Evolutionary conservation across 2,888 invertebrate genomes (phyloP).

Genomic region (Tortricodes alternella): DNA sequence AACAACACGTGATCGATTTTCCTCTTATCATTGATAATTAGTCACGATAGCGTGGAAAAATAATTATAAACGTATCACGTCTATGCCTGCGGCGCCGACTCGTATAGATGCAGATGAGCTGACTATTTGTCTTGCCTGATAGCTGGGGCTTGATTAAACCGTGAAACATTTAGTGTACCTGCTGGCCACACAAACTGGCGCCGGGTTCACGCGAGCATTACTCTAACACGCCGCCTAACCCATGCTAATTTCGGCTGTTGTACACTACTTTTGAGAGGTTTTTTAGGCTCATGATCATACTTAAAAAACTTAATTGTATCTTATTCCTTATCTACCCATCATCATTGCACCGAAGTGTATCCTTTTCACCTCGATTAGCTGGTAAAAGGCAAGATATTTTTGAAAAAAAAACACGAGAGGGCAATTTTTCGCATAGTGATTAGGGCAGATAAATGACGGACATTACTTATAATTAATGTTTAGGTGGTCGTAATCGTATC

Average conservation of each 20-base stretch:
- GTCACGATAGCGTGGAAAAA: constrained; percentile 44
- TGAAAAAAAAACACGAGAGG: constrained; percentile 39
- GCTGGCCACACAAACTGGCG: constrained; percentile 41
- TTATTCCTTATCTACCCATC: too few relatives aligned
- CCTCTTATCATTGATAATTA: not conserved
- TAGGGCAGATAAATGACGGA: constrained; percentile 81
- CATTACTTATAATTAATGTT: constrained; percentile 83
- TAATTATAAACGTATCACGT: constrained; percentile 58
- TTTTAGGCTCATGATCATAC: too few relatives aligned
- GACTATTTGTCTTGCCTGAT: constrained; percentile 81
- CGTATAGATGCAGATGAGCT: constrained; percentile 82
- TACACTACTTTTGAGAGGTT: too few relatives aligned
- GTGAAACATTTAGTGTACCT: constrained; percentile 76
- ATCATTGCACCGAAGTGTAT: too few relatives aligned
- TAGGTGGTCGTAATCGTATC: constrained; percentile 82
- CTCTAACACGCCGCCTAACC: not conserved
- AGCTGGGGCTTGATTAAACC: constrained; percentile 79
- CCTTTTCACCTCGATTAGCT: not conserved
- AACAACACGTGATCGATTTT: not conserved
- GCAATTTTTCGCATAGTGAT: constrained; percentile 70
- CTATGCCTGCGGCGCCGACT: constrained; percentile 65
- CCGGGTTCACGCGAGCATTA: constrained; percentile 16
- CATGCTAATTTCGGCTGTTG: constrained; percentile 4
- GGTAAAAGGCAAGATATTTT: constrained; percentile 24
- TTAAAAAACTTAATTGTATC: too few relatives aligned